Evolutionary conservation across 2,797 vertebrate genomes (phyloP).

Genomic region (Thripadectes ignobilis): DNA sequence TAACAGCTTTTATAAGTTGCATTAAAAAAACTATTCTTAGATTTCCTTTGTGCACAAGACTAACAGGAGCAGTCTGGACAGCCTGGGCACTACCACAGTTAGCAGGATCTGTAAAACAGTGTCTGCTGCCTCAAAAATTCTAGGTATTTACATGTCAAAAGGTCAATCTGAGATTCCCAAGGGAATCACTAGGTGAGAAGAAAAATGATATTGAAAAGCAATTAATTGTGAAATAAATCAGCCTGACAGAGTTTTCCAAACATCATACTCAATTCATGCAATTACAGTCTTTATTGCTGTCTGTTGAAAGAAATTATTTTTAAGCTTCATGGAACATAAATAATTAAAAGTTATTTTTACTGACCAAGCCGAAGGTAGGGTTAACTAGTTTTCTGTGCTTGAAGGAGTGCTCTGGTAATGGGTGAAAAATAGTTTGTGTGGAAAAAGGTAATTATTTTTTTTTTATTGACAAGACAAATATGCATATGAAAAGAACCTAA

Average conservation of each 20-base stretch:
- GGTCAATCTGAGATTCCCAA: neutral
- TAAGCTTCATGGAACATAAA: neutral
- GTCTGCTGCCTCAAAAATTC: neutral
- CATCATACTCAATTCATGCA: neutral
- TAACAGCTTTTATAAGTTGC: neutral
- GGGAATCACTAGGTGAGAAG: neutral
- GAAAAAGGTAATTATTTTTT: neutral
- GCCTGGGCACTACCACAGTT: neutral
- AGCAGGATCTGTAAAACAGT: neutral
- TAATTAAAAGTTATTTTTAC: constrained; percentile 22
- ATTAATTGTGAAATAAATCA: neutral
- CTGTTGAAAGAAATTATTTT: neutral
- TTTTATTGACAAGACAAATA: neutral
- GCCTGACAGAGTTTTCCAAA: neutral
- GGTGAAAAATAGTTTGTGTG: neutral
- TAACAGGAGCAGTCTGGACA: neutral
- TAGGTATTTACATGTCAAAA: neutral
- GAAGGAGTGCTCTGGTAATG: neutral
- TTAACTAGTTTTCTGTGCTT: neutral
- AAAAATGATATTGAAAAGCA: neutral
- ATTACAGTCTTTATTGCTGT: neutral
- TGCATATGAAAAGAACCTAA: neutral
- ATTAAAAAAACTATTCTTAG: neutral
- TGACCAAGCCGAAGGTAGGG: neutral
- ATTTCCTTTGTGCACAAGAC: neutral